Evolutionary conservation across 2,888 invertebrate genomes (phyloP).

Genomic region (Agonopterix alstromeriana): DNA sequence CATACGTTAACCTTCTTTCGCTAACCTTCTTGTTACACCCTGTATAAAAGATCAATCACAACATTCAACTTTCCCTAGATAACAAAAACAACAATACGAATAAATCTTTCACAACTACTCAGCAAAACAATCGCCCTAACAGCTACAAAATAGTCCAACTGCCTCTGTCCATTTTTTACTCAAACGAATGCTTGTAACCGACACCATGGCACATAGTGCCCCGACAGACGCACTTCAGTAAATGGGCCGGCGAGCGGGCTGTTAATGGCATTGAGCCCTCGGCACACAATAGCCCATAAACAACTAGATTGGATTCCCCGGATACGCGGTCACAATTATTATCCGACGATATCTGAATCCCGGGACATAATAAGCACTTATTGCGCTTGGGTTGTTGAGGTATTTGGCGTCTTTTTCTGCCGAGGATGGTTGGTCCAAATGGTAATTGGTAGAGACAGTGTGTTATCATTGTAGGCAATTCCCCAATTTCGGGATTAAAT

Average conservation of each 20-base stretch:
- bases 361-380: background rate
- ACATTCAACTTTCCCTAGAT: too few relatives aligned
- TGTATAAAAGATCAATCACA: too few relatives aligned
- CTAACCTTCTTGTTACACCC: too few relatives aligned
- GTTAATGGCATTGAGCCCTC: slow-evolving; percentile 23
- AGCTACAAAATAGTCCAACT: too few relatives aligned
- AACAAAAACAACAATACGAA: too few relatives aligned
- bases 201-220: slow-evolving; percentile 5
- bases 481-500: too few relatives aligned
- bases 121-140: too few relatives aligned
- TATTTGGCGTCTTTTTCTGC: background rate
- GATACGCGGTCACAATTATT: slow-evolving; percentile 5
- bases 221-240: slow-evolving; percentile 23
- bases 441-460: too few relatives aligned
- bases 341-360: slow-evolving; percentile 4
- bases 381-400: background rate
- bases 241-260: slow-evolving; percentile 26
- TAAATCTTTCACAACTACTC: too few relatives aligned
- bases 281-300: slow-evolving; percentile 24
- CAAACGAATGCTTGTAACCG: background rate
- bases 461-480: too few relatives aligned
- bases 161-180: too few relatives aligned
- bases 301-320: slow-evolving; percentile 19
- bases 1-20: too few relatives aligned
- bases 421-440: background rate